Evolutionary conservation across 2,113 vertebrate species (phyloP), one percentile per base, ranked within the genome.

Genomic region (Crotalus viridis): DNA sequence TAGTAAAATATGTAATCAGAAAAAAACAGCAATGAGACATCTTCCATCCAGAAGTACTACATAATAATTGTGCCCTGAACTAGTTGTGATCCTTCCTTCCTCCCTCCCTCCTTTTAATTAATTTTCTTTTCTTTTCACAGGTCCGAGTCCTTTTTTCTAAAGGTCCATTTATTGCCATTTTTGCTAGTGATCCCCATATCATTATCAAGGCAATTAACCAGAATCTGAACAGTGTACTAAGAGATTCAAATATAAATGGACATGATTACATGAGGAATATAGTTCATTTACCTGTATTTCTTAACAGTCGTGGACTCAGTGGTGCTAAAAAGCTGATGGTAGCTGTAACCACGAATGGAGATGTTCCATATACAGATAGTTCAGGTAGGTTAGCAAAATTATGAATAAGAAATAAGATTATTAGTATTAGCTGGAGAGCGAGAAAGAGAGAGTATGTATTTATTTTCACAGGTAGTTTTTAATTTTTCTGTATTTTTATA

Each of bases 141-240:
- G 99, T 99, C 33, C 97, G 99, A 94, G 98, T 99, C 88, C 96
- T 99, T 91, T 99, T 99, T 97, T 99, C 99, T 10, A 99, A 99
- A 96, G 99, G 99, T 24, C 99, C 99, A 0, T 99, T 99, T 94
- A 99, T 99, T 95, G 99, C 99, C 93, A 98, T 99, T 96, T 99
- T 99, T 96, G 99, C 99, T 64, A 99, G 99, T 89, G 99, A 99
- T 92, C 99, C 99, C 0, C 99, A 99, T 93, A 99, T 99, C 85
- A 99, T 99, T 90, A 99, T 99, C 94, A 99, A 99, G 96, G 99
- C 99, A 51, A 99, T 99, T 96, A 99, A 99, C 97, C 99, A 99
- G 97, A 99, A 99, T 97, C 98, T 99, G 91, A 99, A 98, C 95
- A 99, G 99, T 4, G 99, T 99, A 93, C 98, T 99, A 2, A 98